Base-by-base conservation (phyloP, 1,140 invertebrate species). In the Trinorchestia longiramus region DNA sequence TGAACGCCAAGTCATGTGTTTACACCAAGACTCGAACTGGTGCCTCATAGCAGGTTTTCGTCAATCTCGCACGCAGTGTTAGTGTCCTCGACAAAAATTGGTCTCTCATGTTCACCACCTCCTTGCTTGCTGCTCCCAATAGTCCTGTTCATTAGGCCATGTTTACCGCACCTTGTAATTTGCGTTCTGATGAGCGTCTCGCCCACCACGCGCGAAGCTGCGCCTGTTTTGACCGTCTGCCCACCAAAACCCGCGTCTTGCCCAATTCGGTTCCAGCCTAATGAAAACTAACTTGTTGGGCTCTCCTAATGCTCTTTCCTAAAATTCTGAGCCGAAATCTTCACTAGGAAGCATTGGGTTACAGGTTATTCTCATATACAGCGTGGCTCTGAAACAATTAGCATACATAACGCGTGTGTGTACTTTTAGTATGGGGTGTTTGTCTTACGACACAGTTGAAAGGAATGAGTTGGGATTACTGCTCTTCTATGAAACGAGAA, bases 101-200 rank as follows among this genome's bases (percentile, higher is more conserved):
- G 47, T 42, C 88, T 40, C 41, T 41, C 41, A 90, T 41, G n/a
- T 41, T 36, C 88, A 41, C n/a, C 88, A 42, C 88, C 42, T 41
- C 88, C 28, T 90, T 8, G 41, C 87, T 41, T 36, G 11, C 43
- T 42, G 43, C 88, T 90, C 88, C 88, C 88, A 90, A 90, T 90
- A 90, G 88, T 36, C 88, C 41, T 90, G 41, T 90, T 90, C 88
- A 90, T 90, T 90, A 90, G 41, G 88, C 88, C 41, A 90, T 90
- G 88, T 90, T 90, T 90, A 90, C 88, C 88, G 88, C 88, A 90
- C 41, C 43, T 28, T 90, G 88, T 90, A 90, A 90, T 90, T 90
- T 90, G 88, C 88, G 88, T 90, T 41, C 88, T 90, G 41, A 90
- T 90, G 88, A 90, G 88, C 88, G 15, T 42, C n/a, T 90, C 88